phyloP scores from a whole-genome alignment of 2,797 vertebrate species.

The Scarus forsteni region DNA sequence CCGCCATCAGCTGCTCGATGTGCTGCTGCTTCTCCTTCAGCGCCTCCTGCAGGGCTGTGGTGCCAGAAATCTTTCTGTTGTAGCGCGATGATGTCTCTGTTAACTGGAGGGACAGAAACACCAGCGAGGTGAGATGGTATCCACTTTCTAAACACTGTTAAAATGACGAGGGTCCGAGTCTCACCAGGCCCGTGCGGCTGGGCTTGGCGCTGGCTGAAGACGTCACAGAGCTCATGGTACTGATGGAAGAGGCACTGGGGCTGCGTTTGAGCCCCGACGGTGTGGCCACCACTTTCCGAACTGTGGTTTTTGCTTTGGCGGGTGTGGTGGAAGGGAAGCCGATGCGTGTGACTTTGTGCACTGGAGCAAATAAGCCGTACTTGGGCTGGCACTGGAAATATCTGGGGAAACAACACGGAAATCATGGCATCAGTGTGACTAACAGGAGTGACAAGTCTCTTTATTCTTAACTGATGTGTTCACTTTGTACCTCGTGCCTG shows the following conservation, averaged over 20 bases:
- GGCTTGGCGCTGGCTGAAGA: slow-evolving; percentile 97
- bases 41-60: slow-evolving; percentile 96
- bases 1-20: slow-evolving; percentile 97
- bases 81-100: slow-evolving; percentile 98
- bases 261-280: slow-evolving; percentile 92
- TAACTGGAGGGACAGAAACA: slow-evolving; percentile 83
- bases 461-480: not conserved
- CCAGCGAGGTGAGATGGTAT: slow-evolving; percentile 8
- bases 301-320: slow-evolving; percentile 93
- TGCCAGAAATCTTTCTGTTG: slow-evolving; percentile 96
- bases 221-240: slow-evolving; percentile 96
- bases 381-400: slow-evolving; percentile 99
- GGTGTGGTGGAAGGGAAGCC: slow-evolving; percentile 98
- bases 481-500: slow-evolving; percentile 91
- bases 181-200: slow-evolving; percentile 98
- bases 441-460: not conserved
- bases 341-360: slow-evolving; percentile 98
- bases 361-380: slow-evolving; percentile 97
- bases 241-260: slow-evolving; percentile 96
- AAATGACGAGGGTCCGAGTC: slow-evolving; percentile 45
- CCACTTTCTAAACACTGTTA: not conserved
- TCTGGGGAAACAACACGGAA: slow-evolving; percentile 74
- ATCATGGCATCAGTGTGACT: not conserved
- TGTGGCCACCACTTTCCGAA: slow-evolving; percentile 87
- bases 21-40: slow-evolving; percentile 99